Percentiles rank a stretch among this genome's conserved stretches.
These are phyloP conservation scores for Galleria mellonella DNA, from an alignment of 1,140 invertebrate species.

Conservation along the genomic window DNA sequence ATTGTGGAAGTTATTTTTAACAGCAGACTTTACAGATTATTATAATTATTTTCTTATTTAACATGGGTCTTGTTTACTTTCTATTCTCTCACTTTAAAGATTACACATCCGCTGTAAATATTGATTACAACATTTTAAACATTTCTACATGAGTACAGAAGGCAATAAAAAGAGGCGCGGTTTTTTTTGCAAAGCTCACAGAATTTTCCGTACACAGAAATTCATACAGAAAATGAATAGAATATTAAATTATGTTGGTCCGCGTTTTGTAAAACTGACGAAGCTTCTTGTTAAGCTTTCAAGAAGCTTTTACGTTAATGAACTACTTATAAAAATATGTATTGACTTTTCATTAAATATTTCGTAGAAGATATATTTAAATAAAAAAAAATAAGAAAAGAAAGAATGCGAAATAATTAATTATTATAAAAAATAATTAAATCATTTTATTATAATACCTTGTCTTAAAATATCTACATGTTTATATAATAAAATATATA, in stretches of 20 bases:
- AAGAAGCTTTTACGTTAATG: conserved; percentile 73
- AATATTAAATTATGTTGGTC: conserved; percentile 72
- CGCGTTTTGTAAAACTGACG: conserved; percentile 67
- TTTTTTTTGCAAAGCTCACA: conserved; percentile 38
- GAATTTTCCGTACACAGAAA: conserved; percentile 54
- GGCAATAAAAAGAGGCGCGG: conserved; percentile 19
- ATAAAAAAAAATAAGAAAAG: background rate
- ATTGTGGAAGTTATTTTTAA: too few relatives aligned
- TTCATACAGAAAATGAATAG: conserved; percentile 66
- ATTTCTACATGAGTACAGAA: conserved; percentile 11
- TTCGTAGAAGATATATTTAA: background rate
- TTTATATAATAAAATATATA: too few relatives aligned
- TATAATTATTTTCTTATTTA: too few relatives aligned
- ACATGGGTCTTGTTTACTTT: too few relatives aligned
- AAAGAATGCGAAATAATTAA: background rate
- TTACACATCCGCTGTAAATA: too few relatives aligned
- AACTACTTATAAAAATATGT: conserved; percentile 63
- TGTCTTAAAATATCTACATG: too few relatives aligned
- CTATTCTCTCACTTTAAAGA: too few relatives aligned
- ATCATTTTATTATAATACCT: background rate
- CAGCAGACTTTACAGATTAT: too few relatives aligned
- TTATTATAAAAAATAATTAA: background rate
- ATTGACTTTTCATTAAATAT: conserved; percentile 43
- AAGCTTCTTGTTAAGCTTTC: conserved; percentile 69
- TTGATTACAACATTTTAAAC: conserved; percentile 1